Evolutionary conservation across 2,797 vertebrate genomes (phyloP).

Genomic region (Cephalopachus bancanus): DNA sequence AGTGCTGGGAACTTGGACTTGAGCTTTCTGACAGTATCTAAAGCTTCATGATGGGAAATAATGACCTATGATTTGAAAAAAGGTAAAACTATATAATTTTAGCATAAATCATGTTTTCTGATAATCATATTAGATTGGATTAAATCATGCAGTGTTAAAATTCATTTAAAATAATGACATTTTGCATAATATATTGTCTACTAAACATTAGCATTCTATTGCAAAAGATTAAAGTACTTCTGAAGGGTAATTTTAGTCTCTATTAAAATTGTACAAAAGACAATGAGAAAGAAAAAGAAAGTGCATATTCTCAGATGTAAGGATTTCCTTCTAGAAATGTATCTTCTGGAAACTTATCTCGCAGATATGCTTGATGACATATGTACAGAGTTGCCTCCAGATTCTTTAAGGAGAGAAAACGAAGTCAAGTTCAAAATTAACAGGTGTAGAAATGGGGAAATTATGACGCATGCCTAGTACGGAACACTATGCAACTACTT

Average conservation of each 20-base stretch:
- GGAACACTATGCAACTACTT: not conserved
- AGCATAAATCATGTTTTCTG: not conserved
- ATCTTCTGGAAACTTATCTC: not conserved
- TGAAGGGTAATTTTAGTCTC: not conserved
- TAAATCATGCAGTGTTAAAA: not conserved
- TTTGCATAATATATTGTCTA: conserved; percentile 25
- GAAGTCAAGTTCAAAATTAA: not conserved
- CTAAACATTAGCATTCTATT: not conserved
- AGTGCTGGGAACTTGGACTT: not conserved
- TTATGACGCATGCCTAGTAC: not conserved
- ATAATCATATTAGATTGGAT: not conserved
- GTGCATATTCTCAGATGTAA: not conserved
- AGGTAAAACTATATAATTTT: not conserved
- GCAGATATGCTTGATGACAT: not conserved
- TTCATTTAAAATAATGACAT: conserved; percentile 29
- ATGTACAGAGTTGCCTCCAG: not conserved
- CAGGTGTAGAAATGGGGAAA: not conserved
- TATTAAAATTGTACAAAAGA: not conserved
- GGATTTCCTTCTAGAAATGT: not conserved
- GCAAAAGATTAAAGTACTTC: not conserved
- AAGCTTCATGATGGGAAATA: not conserved
- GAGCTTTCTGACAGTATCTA: not conserved
- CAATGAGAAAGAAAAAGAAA: not conserved
- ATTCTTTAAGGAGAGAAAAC: not conserved
- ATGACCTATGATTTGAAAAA: not conserved